Conservation (phyloP, 2,888 invertebrate species). For the Spodoptera littoralis region DNA sequence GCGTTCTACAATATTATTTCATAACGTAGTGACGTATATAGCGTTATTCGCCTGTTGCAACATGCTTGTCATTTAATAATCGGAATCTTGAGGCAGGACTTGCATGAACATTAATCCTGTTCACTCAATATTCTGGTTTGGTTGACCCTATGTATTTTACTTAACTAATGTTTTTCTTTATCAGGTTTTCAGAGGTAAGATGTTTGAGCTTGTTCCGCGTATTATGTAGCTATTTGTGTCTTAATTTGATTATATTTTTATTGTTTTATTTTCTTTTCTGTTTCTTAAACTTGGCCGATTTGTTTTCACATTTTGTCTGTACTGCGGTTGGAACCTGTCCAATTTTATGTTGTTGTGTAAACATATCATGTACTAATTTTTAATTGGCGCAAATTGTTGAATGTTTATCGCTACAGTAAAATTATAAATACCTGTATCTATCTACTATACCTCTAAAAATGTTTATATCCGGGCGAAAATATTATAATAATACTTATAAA, state of each 20-base stretch:
- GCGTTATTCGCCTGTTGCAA: slow-evolving; percentile 53
- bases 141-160: slow-evolving; percentile 54
- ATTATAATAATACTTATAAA: slow-evolving; percentile 40
- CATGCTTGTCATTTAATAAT: slow-evolving; percentile 56
- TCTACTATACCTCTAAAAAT: slow-evolving; percentile 21
- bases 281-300: slow-evolving; percentile 40
- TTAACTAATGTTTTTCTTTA: slow-evolving; percentile 73
- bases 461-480: slow-evolving; percentile 45
- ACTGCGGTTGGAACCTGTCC: slow-evolving; percentile 45
- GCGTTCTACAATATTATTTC: slow-evolving; percentile 34
- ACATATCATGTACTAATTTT: slow-evolving; percentile 53
- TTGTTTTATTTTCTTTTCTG: slow-evolving; percentile 51
- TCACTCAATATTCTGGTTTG: slow-evolving; percentile 60
- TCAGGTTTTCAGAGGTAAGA: slow-evolving; percentile 86
- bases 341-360: slow-evolving; percentile 50
- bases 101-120: slow-evolving; percentile 32
- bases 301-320: slow-evolving; percentile 42
- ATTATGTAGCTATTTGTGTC: slow-evolving; percentile 68
- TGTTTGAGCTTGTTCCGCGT: slow-evolving; percentile 76
- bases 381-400: slow-evolving; percentile 49
- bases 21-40: slow-evolving; percentile 47
- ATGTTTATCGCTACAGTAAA: slow-evolving; percentile 43
- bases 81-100: slow-evolving; percentile 55
- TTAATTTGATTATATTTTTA: slow-evolving; percentile 62
- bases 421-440: slow-evolving; percentile 36